Base-by-base conservation (phyloP, 2,113 vertebrate genomes). In the Micromys minutus region DNA sequence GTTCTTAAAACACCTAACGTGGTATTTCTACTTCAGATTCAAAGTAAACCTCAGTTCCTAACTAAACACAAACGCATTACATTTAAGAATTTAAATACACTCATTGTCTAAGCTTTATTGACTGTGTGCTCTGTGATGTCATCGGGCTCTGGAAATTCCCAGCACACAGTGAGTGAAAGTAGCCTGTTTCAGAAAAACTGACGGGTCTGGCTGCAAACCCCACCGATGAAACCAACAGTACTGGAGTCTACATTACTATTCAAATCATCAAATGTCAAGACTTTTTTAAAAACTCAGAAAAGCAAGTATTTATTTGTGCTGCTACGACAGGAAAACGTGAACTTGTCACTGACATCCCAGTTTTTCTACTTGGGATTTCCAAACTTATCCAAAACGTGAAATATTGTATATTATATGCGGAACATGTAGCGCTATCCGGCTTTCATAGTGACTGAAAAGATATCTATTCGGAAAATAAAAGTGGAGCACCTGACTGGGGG, bases 121-220 rank as follows among this genome's bases (percentile, higher is more conserved):
- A 12, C 74, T 76, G 52, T 50, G 29, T 55, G 87, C 24, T 71
- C 36, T 81, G 61, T 19, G 19, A 1, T 80, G 36, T 89, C 79
- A 91, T 65, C 77, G 92, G 34, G 95, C 74, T 84, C 81, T 95
- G 36, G 71, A 94, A 96, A 95, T 94, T 74, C 96, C 92, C 92
- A 98, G 86, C 39, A 83, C 89, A 69, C 31, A 94, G 94, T 94
- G 95, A 97, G 63, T 65, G 91, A 97, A 97, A 90, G 55, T 86
- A 93, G 93, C n/a, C 84, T 84, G 89, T 61, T 93, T 81, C 94
- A 1, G 96, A 92, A 87, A 95, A 95, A 90, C 95, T 86, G 79
- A 97, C 97, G 94, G 87, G 97, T 97, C 94, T 79, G 31, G 77
- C 86, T 97, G 92, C 89, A 98, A 98, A 95, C 97, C 98, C 88